Evolutionary conservation across 2,888 invertebrate species (phyloP), one percentile per base, ranked within the genome.

Genomic region (Unio delphinus): DNA sequence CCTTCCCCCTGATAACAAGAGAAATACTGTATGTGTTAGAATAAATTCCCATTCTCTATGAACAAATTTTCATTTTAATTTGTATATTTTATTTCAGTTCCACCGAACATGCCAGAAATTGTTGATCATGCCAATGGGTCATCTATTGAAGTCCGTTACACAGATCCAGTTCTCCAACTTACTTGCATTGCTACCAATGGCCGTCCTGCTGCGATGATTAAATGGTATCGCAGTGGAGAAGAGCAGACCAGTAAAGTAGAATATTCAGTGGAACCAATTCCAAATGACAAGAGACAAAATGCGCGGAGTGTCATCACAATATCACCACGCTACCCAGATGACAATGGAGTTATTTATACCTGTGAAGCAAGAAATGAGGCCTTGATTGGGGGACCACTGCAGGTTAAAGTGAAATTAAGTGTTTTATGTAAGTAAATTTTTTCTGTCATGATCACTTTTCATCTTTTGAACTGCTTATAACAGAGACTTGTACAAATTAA

Each of bases 281-380:
- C 73, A 1, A 74, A 70, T 17, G 88, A 86, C 80, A 86, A 90
- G 75, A 69, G 82, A 30, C 74, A 81, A 74, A 84, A 88, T 20
- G 85, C 89, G 18, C 86, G 96, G 70, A 90, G 90, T 89, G 94
- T 95, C 23, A 93, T 96, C 83, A 94, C 95, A 0, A 96, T 99
- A 90, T 94, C 94, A 57, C 97, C 97, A 0, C 95, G 95, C 82
- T 79, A 79, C 6, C 76, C 76, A 18, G 94, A 96, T 0, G 98
- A 99, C 90, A 97, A 99, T 90, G 96, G 96, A 88, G 97, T 97
- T 3, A 92, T 95, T 76, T 98, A 96, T 90, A 94, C 95, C 67
- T 99, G 99, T 89, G 95, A 97, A 89, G 98, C 98, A 0, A 95
- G 94, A 86, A 97, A 97, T 91, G 94, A 94, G 61, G 98, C 96